Conservation (phyloP, 2,888 invertebrate species). For the Dugesia japonica region DNA sequence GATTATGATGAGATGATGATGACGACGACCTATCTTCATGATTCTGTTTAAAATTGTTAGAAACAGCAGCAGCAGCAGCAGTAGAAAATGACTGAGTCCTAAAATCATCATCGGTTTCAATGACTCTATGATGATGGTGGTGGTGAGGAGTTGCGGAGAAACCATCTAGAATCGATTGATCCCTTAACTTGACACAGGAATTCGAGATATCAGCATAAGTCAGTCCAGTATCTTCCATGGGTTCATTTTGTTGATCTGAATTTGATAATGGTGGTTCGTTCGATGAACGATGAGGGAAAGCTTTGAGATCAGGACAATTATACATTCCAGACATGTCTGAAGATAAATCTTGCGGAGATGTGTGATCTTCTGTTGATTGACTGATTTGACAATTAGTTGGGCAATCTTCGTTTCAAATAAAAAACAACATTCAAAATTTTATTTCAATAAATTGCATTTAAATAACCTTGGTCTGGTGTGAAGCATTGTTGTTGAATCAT, state of each 20-base stretch:
- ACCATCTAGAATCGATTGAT: neutral
- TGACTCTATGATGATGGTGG: too few relatives aligned
- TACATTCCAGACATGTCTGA: conserved; percentile 11
- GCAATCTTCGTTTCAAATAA: neutral
- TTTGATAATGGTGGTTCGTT: conserved; percentile 11
- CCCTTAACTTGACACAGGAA: neutral
- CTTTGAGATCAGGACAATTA: conserved; percentile 15
- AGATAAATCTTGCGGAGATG: neutral
- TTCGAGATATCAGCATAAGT: neutral
- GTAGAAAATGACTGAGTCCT: neutral
- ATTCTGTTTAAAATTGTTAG: neutral
- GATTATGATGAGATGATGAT: too few relatives aligned
- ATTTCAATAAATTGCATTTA: too few relatives aligned
- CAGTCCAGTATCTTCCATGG: conserved; percentile 3
- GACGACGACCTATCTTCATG: neutral
- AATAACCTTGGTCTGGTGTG: neutral
- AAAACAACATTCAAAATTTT: too few relatives aligned
- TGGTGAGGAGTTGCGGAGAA: neutral
- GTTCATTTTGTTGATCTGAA: neutral
- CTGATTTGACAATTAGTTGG: conserved; percentile 8
- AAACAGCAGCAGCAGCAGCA: neutral
- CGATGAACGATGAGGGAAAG: neutral
- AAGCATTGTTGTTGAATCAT: conserved; percentile 15
- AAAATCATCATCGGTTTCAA: too few relatives aligned
- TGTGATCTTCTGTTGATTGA: neutral